These are phyloP conservation scores for Agonopterix heracliana DNA, from an alignment of 2,888 invertebrate genomes.

Conservation along the genomic window DNA sequence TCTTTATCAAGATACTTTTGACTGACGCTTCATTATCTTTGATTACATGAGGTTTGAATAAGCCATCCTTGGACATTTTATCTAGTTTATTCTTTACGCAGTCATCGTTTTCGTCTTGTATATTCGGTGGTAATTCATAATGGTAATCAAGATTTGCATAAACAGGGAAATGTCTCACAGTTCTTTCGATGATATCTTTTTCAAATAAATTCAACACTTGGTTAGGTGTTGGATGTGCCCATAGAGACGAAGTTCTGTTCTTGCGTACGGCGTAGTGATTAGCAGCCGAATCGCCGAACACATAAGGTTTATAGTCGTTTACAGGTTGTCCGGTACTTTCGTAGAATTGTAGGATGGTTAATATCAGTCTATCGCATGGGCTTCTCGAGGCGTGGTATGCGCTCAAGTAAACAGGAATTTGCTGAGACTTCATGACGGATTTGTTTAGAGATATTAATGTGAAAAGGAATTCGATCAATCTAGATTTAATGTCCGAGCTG, in stretches of 20 bases:
- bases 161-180: conserved; percentile 83
- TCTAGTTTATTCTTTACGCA: conserved; percentile 28
- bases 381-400: conserved; percentile 85
- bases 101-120: conserved; percentile 15
- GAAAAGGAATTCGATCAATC: conserved; percentile 80
- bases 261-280: conserved; percentile 83
- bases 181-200: conserved; percentile 77
- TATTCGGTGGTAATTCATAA: conserved; percentile 41
- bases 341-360: conserved; percentile 81
- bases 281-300: conserved; percentile 90
- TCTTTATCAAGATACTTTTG: conserved; percentile 29
- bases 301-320: conserved; percentile 83
- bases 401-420: conserved; percentile 85
- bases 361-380: conserved; percentile 81
- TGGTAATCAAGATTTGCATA: conserved; percentile 72
- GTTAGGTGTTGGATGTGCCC: conserved; percentile 83
- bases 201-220: conserved; percentile 85
- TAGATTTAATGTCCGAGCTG: conserved; percentile 71
- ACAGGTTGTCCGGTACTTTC: conserved; percentile 81
- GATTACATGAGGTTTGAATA: conserved; percentile 22
- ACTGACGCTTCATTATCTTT: conserved; percentile 40
- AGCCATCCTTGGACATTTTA: conserved; percentile 33
- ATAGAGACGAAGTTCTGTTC: conserved; percentile 70
- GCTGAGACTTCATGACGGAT: conserved; percentile 78
- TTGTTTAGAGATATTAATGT: conserved; percentile 79